A percentile compares a stretch with the other conserved stretches of the same genome.
These are phyloP conservation scores for Chironex yamaguchii DNA, from an alignment of 30 jellyfish, hydroid and myxozoan genomes.

Conservation along the genomic window DNA sequence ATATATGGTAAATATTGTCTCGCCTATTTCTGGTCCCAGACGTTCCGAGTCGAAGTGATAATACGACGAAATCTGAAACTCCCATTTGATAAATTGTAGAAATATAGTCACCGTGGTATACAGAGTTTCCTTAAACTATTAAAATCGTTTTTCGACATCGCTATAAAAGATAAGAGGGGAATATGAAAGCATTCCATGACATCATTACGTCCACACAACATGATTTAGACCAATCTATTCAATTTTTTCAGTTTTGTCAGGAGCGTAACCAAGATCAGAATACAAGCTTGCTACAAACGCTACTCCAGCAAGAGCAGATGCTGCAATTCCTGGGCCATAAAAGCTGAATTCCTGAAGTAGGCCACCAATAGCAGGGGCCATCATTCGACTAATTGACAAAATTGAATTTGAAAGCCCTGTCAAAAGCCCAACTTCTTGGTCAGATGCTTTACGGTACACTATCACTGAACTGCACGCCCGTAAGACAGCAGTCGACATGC, in stretches of 20 bases:
- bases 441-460: slow-evolving; percentile 77
- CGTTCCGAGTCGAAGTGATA: no score
- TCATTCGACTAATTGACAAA: slow-evolving; percentile 87
- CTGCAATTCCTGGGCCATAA: slow-evolving; percentile 89
- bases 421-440: slow-evolving; percentile 79
- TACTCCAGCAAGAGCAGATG: slow-evolving; percentile 64
- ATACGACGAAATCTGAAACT: no score
- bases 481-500: slow-evolving; percentile 87
- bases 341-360: slow-evolving; percentile 76
- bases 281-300: not conserved
- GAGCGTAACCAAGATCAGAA: not conserved
- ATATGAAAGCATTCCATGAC: no score
- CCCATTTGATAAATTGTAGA: no score
- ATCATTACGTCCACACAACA: no score
- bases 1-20: no score
- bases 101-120: no score
- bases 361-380: slow-evolving; percentile 95
- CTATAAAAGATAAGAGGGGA: no score
- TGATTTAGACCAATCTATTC: no score
- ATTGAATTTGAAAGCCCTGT: slow-evolving; percentile 90
- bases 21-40: no score
- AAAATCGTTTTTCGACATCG: no score
- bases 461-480: slow-evolving; percentile 85
- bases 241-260: not conserved
- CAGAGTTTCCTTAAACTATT: no score